phyloP scores from a whole-genome alignment of 2,797 vertebrate species.

The Otus scops region DNA sequence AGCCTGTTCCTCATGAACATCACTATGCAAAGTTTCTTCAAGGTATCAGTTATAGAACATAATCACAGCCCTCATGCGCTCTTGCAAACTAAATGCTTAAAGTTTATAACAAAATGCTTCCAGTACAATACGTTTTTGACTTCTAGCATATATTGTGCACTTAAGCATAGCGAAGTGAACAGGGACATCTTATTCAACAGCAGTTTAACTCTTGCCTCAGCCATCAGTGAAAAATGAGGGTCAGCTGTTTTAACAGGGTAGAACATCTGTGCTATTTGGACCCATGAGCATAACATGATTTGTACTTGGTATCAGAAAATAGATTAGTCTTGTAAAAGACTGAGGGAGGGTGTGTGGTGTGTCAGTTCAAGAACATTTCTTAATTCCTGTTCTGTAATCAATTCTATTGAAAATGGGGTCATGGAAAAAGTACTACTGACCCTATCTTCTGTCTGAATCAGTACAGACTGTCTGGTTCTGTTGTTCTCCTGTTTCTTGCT shows the following conservation, averaged over 20 bases:
- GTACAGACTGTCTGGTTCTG: constrained; percentile 27
- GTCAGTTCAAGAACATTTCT: neutral
- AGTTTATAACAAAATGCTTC: neutral
- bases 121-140: neutral
- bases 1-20: neutral
- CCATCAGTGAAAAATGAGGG: neutral
- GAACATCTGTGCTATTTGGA: neutral
- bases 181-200: neutral
- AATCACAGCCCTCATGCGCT: neutral
- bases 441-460: neutral
- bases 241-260: neutral
- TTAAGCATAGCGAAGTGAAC: neutral
- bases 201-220: neutral
- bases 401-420: neutral
- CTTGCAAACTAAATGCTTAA: neutral
- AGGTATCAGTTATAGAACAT: neutral
- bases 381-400: neutral
- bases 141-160: neutral
- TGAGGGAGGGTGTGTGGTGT: no score
- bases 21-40: neutral
- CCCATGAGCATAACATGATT: neutral
- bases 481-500: constrained; percentile 18
- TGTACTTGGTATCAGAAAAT: neutral
- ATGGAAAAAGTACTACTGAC: neutral
- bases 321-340: neutral